phyloP scores from a whole-genome alignment of 2,113 vertebrate genomes.

The Rhizomys pruinosus region DNA sequence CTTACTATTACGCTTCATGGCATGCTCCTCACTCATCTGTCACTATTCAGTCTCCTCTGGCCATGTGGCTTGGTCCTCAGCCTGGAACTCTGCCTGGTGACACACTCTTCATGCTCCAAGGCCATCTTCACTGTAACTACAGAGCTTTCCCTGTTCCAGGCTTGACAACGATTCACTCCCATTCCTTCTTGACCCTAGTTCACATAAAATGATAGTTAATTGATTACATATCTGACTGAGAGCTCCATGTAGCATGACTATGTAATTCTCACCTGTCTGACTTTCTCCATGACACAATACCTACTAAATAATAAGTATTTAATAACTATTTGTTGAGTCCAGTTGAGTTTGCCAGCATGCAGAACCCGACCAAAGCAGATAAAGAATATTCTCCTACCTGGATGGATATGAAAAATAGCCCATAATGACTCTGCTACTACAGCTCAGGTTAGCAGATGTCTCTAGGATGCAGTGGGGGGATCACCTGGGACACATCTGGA shows the following conservation, averaged over 20 bases:
- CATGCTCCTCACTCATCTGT: not conserved
- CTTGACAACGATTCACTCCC: not conserved
- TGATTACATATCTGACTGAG: not conserved
- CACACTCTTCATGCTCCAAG: not conserved
- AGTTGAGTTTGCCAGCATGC: not conserved
- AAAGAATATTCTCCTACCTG: slow-evolving; percentile 4
- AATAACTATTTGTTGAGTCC: slow-evolving; percentile 13
- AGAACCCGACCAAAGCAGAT: not conserved
- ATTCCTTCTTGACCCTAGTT: slow-evolving; percentile 5
- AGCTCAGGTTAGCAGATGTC: not conserved
- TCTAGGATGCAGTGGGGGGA: not conserved
- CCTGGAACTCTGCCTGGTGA: not conserved
- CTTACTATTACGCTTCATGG: not conserved
- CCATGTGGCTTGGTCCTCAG: not conserved
- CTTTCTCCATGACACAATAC: not conserved
- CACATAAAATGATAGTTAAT: not conserved
- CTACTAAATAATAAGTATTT: not conserved
- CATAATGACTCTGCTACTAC: not conserved
- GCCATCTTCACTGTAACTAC: not conserved
- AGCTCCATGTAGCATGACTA: not conserved
- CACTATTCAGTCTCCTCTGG: not conserved
- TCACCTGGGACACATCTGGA: not conserved
- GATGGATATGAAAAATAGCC: not conserved
- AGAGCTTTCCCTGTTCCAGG: not conserved
- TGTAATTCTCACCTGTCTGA: not conserved